Evolutionary conservation across 2,888 invertebrate species (phyloP).

Genomic region (Anoncus sp.): DNA sequence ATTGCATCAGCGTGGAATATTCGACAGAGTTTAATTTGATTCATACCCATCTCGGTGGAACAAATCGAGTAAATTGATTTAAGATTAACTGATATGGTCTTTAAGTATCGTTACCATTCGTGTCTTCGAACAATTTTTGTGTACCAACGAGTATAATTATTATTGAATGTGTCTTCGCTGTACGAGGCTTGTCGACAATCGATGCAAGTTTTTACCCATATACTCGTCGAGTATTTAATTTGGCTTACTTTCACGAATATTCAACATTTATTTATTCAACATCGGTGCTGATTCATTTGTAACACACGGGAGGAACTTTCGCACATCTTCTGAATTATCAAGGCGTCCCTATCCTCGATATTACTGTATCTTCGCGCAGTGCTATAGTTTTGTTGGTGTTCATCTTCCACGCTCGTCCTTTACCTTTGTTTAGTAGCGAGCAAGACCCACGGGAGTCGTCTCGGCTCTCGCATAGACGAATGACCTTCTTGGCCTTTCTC

Average conservation of each 20-base stretch:
- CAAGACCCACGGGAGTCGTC: not conserved
- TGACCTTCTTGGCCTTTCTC: constrained; percentile 1
- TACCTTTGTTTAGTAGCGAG: not conserved
- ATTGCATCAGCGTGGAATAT: too few relatives aligned
- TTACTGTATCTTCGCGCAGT: not conserved
- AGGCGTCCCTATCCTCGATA: not conserved
- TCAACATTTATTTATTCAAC: not conserved
- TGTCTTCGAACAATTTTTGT: too few relatives aligned
- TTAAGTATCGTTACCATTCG: too few relatives aligned
- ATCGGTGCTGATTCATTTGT: not conserved
- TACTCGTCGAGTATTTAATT: too few relatives aligned
- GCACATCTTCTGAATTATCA: not conserved
- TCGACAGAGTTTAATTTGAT: too few relatives aligned
- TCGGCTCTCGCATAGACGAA: not conserved
- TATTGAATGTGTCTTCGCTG: too few relatives aligned
- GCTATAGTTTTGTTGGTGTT: not conserved
- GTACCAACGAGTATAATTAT: too few relatives aligned
- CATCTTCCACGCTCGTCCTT: too few relatives aligned
- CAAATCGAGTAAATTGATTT: not conserved
- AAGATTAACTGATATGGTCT: too few relatives aligned
- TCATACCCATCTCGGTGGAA: too few relatives aligned
- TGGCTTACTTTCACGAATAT: not conserved
- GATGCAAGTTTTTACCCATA: too few relatives aligned
- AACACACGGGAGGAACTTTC: not conserved
- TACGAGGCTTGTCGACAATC: too few relatives aligned